Conservation (phyloP, 2,797 vertebrate genomes). For the Cichlasoma orientale region DNA sequence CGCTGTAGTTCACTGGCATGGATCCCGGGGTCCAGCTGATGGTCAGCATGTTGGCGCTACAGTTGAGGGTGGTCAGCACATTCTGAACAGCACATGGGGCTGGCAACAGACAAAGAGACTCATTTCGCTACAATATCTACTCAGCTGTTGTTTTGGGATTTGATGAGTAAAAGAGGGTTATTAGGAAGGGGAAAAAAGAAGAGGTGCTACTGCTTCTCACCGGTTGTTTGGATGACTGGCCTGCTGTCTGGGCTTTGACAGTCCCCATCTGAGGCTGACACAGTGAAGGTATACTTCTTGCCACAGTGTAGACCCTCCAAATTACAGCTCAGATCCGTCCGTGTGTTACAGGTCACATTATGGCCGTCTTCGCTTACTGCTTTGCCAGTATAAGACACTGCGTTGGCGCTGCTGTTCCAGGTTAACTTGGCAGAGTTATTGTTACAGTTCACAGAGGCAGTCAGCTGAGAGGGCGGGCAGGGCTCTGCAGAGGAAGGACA, state of each 20-base stretch:
- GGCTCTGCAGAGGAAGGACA: slow-evolving; percentile 69
- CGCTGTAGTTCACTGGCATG: slow-evolving; percentile 67
- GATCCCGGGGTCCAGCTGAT: slow-evolving; percentile 66
- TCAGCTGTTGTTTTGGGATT: not conserved
- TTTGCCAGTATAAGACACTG: slow-evolving; percentile 70
- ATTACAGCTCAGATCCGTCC: slow-evolving; percentile 43
- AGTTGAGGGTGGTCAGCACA: slow-evolving; percentile 61
- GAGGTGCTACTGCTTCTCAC: slow-evolving; percentile 54
- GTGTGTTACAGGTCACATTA: slow-evolving; percentile 51
- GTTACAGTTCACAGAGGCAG: slow-evolving; percentile 61
- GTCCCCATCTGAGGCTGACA: slow-evolving; percentile 70
- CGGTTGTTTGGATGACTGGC: slow-evolving; percentile 59
- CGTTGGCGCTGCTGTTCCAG: slow-evolving; percentile 74
- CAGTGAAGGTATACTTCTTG: slow-evolving; percentile 72
- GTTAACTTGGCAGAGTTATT: slow-evolving; percentile 60
- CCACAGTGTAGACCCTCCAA: slow-evolving; percentile 74
- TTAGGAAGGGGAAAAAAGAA: not conserved
- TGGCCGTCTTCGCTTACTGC: slow-evolving; percentile 68
- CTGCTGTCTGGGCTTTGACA: slow-evolving; percentile 73
- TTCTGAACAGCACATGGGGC: slow-evolving; percentile 73
- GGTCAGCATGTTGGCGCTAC: slow-evolving; percentile 65
- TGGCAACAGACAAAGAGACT: slow-evolving; percentile 25
- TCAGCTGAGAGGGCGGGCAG: slow-evolving; percentile 74
- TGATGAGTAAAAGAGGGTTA: not conserved
- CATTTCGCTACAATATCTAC: not conserved